phyloP scores from a whole-genome alignment of 1,140 invertebrate genomes.

The Eupristina koningsbergeri region DNA sequence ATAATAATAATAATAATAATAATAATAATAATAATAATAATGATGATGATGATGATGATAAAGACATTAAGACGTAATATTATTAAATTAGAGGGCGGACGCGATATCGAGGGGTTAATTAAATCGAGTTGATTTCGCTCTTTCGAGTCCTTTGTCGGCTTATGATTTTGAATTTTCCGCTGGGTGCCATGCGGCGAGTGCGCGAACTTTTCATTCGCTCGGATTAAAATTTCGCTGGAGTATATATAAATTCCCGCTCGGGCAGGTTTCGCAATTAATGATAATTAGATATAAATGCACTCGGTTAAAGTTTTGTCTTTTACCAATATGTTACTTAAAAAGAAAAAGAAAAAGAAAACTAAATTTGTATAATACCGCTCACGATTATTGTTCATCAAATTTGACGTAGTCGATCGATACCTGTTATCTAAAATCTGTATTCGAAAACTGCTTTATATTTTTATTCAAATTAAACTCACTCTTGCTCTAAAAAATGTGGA shows the following conservation, averaged over 20 bases:
- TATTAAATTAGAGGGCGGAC: background rate
- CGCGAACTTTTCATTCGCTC: background rate
- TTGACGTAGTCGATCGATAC: no score
- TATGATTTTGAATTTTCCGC: background rate
- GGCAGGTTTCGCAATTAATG: background rate
- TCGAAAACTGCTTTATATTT: background rate
- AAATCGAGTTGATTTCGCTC: slow-evolving; percentile 21
- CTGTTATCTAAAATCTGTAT: background rate
- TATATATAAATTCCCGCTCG: background rate
- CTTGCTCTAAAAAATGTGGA: background rate
- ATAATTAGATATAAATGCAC: background rate
- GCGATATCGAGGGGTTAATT: background rate
- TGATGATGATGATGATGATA: no score
- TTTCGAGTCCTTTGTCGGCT: background rate
- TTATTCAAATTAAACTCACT: background rate
- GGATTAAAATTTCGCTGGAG: background rate
- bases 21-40: no score
- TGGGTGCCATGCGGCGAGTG: background rate
- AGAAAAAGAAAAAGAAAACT: no score
- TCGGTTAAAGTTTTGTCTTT: background rate
- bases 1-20: no score
- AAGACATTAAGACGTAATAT: slow-evolving; percentile 16
- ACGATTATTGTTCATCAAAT: no score
- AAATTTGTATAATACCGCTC: no score
- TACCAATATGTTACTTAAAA: background rate